phyloP scores from a whole-genome alignment of 2,113 vertebrate genomes.

The Aviceda subcristata region DNA sequence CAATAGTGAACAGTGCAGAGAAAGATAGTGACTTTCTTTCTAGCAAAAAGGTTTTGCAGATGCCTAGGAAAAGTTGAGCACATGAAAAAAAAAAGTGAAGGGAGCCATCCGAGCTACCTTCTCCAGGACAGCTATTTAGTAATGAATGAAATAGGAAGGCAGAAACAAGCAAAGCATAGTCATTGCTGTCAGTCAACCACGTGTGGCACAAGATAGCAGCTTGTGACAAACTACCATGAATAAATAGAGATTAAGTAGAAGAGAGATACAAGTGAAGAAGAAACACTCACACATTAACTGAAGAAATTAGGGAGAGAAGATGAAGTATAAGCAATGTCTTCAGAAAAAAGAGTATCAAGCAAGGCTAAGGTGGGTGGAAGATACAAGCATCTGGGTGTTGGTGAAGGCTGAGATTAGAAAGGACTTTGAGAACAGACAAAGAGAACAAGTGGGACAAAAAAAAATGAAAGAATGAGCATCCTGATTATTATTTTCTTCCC shows the following conservation, averaged over 20 bases:
- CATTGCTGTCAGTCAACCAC: neutral
- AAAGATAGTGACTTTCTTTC: neutral
- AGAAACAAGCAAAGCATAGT: neutral
- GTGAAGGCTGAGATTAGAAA: neutral
- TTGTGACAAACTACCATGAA: neutral
- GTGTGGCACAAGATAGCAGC: neutral
- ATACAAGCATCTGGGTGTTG: neutral
- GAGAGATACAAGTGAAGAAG: neutral
- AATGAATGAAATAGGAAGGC: neutral
- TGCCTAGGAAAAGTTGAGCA: neutral
- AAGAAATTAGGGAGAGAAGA: neutral
- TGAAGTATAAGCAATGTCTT: neutral
- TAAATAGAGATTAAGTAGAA: neutral
- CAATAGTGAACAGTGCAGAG: neutral
- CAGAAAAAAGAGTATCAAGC: neutral
- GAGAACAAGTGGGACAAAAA: accelerated
- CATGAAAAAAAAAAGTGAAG: neutral
- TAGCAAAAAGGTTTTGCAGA: neutral
- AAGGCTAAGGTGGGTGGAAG: neutral
- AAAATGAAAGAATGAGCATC: neutral
- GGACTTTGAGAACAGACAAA: neutral
- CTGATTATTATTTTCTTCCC: neutral
- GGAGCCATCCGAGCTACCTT: neutral
- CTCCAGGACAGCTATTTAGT: neutral
- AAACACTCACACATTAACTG: neutral